A percentile compares a stretch with the other conserved stretches of the same genome.
Conservation (phyloP, 2,113 vertebrate species). For the Brachionichthys hirsutus region DNA sequence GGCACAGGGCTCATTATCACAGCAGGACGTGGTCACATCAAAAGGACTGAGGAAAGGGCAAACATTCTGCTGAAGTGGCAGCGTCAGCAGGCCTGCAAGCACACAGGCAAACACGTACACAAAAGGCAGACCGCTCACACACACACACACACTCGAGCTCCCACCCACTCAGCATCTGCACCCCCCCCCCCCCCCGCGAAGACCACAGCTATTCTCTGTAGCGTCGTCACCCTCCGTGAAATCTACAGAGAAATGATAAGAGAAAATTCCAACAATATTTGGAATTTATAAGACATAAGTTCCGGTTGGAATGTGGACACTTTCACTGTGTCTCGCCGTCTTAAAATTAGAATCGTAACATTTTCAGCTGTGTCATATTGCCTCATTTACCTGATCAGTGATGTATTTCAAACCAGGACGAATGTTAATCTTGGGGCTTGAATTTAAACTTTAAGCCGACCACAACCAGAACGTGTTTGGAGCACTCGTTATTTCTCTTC, state of each 20-base stretch:
- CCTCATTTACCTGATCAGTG: slow-evolving; percentile 27
- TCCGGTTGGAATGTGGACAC: background rate
- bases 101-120: slow-evolving; percentile 47
- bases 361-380: slow-evolving; percentile 5
- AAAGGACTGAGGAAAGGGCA: slow-evolving; percentile 81
- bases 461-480: slow-evolving; percentile 40
- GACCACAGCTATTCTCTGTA: slow-evolving; percentile 36
- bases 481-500: slow-evolving; percentile 18
- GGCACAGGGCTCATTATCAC: slow-evolving; percentile 78
- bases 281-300: no score
- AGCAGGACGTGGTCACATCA: slow-evolving; percentile 81
- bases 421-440: background rate
- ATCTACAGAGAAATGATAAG: slow-evolving; percentile 4
- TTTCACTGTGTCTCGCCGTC: background rate
- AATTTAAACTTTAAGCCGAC: slow-evolving; percentile 34
- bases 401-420: slow-evolving; percentile 12
- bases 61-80: slow-evolving; percentile 80
- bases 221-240: background rate
- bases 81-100: slow-evolving; percentile 72
- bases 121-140: slow-evolving; percentile 54
- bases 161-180: slow-evolving; percentile 37
- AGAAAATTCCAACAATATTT: background rate
- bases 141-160: slow-evolving; percentile 46
- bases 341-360: background rate
- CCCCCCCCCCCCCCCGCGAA: slow-evolving; percentile 24